phyloP scores from a whole-genome alignment of 2,888 invertebrate genomes.

The Sclerodermus sp. region DNA sequence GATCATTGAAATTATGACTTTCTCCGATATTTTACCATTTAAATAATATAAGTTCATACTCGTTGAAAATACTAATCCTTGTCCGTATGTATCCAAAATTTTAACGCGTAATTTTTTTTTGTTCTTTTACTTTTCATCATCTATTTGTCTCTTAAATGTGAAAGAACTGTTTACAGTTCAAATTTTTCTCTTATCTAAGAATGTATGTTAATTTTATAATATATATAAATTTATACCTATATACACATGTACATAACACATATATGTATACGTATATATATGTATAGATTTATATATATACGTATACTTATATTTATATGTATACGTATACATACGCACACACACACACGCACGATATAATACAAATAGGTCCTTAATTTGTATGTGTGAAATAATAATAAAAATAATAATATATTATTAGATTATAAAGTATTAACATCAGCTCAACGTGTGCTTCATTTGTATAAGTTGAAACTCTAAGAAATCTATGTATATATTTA shows the following conservation, averaged over 20 bases:
- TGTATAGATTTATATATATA: conserved; percentile 12
- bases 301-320: conserved; percentile 5
- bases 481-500: too few relatives aligned
- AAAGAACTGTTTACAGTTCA: conserved; percentile 44
- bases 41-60: too few relatives aligned
- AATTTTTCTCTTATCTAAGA: conserved; percentile 1
- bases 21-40: neutral
- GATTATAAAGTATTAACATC: too few relatives aligned
- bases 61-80: too few relatives aligned
- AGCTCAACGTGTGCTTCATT: too few relatives aligned
- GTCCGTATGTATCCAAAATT: too few relatives aligned
- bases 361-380: conserved; percentile 21
- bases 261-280: neutral
- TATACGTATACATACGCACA: neutral
- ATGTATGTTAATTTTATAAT: too few relatives aligned
- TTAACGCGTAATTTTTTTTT: too few relatives aligned
- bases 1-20: neutral
- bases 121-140: too few relatives aligned
- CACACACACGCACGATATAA: conserved; percentile 3
- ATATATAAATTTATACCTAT: conserved; percentile 8
- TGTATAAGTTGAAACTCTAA: too few relatives aligned
- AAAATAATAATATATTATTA: conserved; percentile 3
- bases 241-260: neutral
- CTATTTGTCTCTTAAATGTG: conserved; percentile 31
- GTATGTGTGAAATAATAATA: conserved; percentile 8